Evolutionary conservation across 2,888 invertebrate species (phyloP).

Genomic region (Teleogryllus oceanicus): DNA sequence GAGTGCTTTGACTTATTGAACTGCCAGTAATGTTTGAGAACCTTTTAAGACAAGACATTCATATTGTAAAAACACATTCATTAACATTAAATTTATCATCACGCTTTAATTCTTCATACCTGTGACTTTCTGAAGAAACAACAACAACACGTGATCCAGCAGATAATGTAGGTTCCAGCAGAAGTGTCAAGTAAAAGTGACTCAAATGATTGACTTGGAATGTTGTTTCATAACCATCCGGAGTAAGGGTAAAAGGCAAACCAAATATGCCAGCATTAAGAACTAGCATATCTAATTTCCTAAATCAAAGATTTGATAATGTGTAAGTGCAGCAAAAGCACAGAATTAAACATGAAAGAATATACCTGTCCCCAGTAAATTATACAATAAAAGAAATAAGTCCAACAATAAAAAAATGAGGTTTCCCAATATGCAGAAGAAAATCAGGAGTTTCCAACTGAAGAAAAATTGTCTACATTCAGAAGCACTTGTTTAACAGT

Average conservation of each 20-base stretch:
- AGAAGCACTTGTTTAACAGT: no score
- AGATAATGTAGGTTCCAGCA: conserved; percentile 68
- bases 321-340: not conserved
- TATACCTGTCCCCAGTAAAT: not conserved
- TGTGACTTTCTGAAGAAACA: conserved; percentile 86
- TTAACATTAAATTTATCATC: conserved; percentile 6
- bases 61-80: not conserved
- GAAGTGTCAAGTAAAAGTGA: conserved; percentile 73
- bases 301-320: conserved; percentile 45
- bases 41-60: conserved; percentile 44
- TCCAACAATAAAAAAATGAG: conserved; percentile 24
- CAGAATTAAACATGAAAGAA: not conserved
- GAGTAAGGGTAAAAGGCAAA: conserved; percentile 65
- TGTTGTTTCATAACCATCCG: conserved; percentile 70
- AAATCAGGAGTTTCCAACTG: not conserved
- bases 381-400: conserved; percentile 25
- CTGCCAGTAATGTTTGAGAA: conserved; percentile 52
- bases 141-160: conserved; percentile 70
- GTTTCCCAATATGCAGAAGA: no score
- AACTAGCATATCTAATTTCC: conserved; percentile 68
- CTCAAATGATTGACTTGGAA: conserved; percentile 87
- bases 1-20: conserved; percentile 37
- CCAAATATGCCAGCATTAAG: conserved; percentile 81
- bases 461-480: not conserved
- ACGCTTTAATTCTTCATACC: conserved; percentile 51